Base-by-base conservation (phyloP, 2,797 vertebrate genomes). In the Enteromius argenteus region DNA sequence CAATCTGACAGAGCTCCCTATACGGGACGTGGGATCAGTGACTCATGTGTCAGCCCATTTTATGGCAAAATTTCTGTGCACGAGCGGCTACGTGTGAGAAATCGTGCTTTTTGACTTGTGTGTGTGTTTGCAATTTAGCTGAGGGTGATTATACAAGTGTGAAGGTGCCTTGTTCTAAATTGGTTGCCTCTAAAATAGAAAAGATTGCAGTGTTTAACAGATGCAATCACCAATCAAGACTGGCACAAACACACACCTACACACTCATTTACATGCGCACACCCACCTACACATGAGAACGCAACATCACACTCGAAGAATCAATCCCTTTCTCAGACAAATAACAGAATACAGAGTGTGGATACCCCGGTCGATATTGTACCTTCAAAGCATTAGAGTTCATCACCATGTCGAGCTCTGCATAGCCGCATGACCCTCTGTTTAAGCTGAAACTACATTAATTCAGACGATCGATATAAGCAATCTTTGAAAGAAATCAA, bases 401-500 rank as follows among this genome's bases (percentile, higher is more conserved):
- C 93, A 94, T 92, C 91, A 90, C 92, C 92, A 92, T 93, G 94
- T 94, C 92, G 94, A 90, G 93, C 92, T 93, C 92, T 87, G 90
- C 92, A 91, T 92, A 92, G 92, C 92, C 91, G 90, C 84, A 89
- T 91, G 89, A 91, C 90, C 86, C 91, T 89, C 92, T 93, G 93
- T 94, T 94, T 94, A 93, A 94, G 93, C 91, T 90, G 91, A 93
- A 92, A 93, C 92, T 92, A 90, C 93, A 94, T 94, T 94, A 94
- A 94, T 95, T 93, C 93, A 92, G 89, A 87, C 89, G 93, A 94
- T 95, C 94, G 92, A 95, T 95, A 94, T 92, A 94, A 94, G 91
- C 94, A 95, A 95, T 95, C 93, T 92, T 93, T 94, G 93, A 92
- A 92, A 94, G 93, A 93, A 94, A 93, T 93, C 92, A 94, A 93